phyloP scores from a whole-genome alignment of 2,888 invertebrate species.

The Lasioglossum zephyrum region DNA sequence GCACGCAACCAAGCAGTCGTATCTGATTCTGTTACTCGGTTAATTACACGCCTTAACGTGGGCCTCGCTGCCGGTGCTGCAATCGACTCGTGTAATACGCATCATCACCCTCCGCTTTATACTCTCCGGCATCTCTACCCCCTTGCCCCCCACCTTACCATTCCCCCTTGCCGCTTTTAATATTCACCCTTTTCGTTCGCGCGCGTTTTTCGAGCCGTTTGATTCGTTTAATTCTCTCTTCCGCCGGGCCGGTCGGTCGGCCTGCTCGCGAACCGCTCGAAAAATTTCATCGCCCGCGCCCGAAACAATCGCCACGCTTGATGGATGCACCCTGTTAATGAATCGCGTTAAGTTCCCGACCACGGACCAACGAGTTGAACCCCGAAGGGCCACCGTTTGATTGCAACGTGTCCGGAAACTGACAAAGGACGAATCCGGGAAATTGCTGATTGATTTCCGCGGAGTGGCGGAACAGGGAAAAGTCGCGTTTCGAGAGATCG shows the following conservation, averaged over 20 bases:
- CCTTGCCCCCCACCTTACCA: neutral
- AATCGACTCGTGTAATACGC: slow-evolving; percentile 79
- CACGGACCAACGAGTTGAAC: neutral
- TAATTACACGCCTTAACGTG: slow-evolving; percentile 82
- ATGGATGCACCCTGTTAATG: slow-evolving; percentile 31
- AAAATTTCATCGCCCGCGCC: neutral
- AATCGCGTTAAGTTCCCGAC: slow-evolving; percentile 10
- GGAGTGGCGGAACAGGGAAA: neutral
- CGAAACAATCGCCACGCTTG: slow-evolving; percentile 31
- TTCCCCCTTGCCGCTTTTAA: slow-evolving; percentile 44
- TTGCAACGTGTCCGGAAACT: slow-evolving; percentile 1
- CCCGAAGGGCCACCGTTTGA: neutral
- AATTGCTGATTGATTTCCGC: neutral
- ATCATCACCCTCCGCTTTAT: slow-evolving; percentile 75
- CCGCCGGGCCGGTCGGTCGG: neutral
- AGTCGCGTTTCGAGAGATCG: neutral
- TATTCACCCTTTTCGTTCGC: slow-evolving; percentile 67
- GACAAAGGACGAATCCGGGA: neutral
- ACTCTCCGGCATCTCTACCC: slow-evolving; percentile 29
- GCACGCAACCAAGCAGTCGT: slow-evolving; percentile 77
- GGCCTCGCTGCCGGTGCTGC: slow-evolving; percentile 73
- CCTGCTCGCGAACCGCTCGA: neutral
- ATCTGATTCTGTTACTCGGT: slow-evolving; percentile 83
- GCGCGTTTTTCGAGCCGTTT: slow-evolving; percentile 55
- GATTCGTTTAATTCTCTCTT: slow-evolving; percentile 54